Conservation (phyloP, 2,797 vertebrate genomes). For the Emys orbicularis region DNA sequence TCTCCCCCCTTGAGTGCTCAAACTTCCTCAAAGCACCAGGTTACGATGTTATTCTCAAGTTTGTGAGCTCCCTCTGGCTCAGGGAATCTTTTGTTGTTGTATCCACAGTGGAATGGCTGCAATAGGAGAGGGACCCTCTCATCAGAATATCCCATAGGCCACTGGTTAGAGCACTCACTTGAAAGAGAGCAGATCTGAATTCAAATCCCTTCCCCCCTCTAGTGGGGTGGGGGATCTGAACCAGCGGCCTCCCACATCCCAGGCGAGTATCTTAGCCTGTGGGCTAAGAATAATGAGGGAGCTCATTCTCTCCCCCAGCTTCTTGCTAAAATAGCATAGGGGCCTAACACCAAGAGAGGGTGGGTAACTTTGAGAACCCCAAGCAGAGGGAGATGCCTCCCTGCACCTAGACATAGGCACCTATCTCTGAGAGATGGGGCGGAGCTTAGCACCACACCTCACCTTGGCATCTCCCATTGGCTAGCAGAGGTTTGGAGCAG, state of each 20-base stretch:
- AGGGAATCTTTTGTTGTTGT: too few species aligned
- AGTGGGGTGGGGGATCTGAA: neutral
- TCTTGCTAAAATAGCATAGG: neutral
- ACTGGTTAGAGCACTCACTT: neutral
- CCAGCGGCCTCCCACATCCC: neutral
- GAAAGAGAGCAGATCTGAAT: neutral
- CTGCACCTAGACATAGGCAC: neutral
- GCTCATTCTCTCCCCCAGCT: neutral
- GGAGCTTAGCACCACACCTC: neutral
- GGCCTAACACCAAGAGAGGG: neutral
- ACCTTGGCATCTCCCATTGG: neutral
- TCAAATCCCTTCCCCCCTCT: neutral
- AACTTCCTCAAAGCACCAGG: neutral
- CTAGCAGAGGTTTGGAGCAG: neutral
- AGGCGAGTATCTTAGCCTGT: neutral
- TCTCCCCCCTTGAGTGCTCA: neutral
- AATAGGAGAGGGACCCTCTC: neutral
- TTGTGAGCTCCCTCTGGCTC: neutral
- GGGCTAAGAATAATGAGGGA: neutral
- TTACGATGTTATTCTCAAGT: neutral
- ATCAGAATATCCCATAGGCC: neutral
- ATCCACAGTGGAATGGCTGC: neutral
- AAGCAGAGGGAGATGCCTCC: neutral
- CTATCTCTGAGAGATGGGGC: neutral
- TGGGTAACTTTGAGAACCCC: neutral